Evolutionary conservation across 2,113 vertebrate species (phyloP).

Genomic region (Phaethon lepturus): DNA sequence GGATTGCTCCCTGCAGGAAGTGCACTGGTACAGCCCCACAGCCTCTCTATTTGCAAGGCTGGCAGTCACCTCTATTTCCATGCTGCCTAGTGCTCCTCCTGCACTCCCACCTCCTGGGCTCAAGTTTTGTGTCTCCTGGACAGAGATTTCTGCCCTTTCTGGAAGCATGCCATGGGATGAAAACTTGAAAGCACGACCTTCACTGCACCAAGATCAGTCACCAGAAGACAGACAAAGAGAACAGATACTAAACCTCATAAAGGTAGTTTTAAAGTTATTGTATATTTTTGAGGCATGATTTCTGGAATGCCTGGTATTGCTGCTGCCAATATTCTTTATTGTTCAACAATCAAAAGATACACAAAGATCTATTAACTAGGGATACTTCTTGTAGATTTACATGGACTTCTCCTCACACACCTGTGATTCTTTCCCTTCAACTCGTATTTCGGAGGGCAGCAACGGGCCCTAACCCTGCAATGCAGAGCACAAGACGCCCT

Average conservation of each 20-base stretch:
- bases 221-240: neutral
- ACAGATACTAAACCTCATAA: neutral
- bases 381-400: neutral
- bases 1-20: neutral
- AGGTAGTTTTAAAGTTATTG: neutral
- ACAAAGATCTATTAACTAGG: neutral
- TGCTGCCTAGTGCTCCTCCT: neutral
- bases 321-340: neutral
- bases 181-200: neutral
- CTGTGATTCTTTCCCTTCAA: neutral
- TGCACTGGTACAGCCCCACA: fast-evolving
- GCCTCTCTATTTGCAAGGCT: neutral
- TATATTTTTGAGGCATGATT: neutral
- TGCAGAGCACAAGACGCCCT: fast-evolving
- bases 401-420: neutral
- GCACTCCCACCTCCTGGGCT: neutral
- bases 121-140: neutral
- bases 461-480: neutral
- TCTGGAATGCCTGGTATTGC: neutral
- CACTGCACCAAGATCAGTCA: neutral
- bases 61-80: fast-evolving
- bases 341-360: neutral
- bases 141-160: neutral
- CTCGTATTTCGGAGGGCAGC: neutral
- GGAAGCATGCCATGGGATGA: neutral